These are phyloP conservation scores for Habroteleia sp. DNA, from an alignment of 2,888 invertebrate genomes.

Conservation along the genomic window DNA sequence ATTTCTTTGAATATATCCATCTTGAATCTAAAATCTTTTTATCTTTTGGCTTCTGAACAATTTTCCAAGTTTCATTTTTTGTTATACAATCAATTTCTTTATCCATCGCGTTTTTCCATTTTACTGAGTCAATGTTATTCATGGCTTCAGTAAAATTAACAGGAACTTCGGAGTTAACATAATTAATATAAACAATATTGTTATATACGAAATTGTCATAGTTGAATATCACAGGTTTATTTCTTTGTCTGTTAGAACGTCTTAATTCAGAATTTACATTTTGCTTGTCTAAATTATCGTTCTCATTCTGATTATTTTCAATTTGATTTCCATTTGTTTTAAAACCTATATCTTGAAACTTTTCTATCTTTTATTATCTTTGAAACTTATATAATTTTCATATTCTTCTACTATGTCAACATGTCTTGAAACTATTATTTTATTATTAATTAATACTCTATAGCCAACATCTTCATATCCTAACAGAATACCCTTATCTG, in stretches of 20 bases:
- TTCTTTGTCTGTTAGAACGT: too few relatives aligned
- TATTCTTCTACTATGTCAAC: conserved; percentile 49
- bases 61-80: conserved; percentile 58
- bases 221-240: too few relatives aligned
- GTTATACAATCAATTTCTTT: conserved; percentile 54
- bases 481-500: conserved; percentile 43
- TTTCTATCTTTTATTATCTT: background rate
- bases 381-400: conserved; percentile 33
- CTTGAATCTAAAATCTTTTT: conserved; percentile 52
- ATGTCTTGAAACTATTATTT: conserved; percentile 52
- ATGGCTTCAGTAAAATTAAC: background rate
- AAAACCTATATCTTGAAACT: background rate
- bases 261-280: too few relatives aligned
- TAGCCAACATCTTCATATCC: conserved; percentile 27
- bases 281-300: too few relatives aligned
- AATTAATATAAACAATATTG: conserved; percentile 15
- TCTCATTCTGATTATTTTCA: background rate
- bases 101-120: conserved; percentile 56
- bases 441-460: conserved; percentile 48
- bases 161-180: background rate
- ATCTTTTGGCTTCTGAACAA: conserved; percentile 44
- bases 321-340: conserved; percentile 2
- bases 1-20: conserved; percentile 56
- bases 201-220: background rate
- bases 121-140: conserved; percentile 11